Evolutionary conservation across 2,113 vertebrate species (phyloP).

Genomic region (Notiomystis cincta): DNA sequence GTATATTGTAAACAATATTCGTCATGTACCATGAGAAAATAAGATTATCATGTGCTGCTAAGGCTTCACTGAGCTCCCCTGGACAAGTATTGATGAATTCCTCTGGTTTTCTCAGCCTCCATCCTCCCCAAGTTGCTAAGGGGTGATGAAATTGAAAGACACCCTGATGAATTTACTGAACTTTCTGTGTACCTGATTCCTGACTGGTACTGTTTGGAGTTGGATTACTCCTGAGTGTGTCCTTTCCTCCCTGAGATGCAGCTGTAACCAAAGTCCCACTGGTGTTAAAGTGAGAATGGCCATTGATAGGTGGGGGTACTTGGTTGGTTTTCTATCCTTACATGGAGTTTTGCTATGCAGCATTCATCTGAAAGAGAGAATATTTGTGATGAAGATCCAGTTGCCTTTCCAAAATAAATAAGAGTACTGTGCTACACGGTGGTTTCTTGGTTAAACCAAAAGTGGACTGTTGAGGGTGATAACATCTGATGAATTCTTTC

Average conservation of each 20-base stretch:
- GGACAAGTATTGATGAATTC: not conserved
- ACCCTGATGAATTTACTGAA: not conserved
- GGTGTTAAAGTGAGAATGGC: not conserved
- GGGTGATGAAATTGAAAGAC: not conserved
- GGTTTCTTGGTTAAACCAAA: not conserved
- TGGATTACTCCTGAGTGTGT: not conserved
- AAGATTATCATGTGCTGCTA: accelerated
- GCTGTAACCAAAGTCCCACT: not conserved
- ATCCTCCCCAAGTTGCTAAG: not conserved
- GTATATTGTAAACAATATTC: not conserved
- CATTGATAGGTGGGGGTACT: not conserved
- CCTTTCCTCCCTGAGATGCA: not conserved
- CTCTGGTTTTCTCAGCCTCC: not conserved
- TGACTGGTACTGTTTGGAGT: not conserved
- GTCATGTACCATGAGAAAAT: not conserved
- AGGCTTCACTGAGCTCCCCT: not conserved
- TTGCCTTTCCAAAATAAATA: not conserved
- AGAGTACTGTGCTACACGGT: not conserved
- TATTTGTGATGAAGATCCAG: not conserved
- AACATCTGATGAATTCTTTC: not conserved
- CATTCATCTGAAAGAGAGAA: not conserved
- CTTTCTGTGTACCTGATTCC: not conserved
- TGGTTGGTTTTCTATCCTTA: not conserved
- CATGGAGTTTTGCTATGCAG: not conserved
- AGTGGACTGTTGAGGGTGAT: not conserved